Evolutionary conservation across 2,113 vertebrate genomes (phyloP), one percentile per base, ranked within the genome.

Genomic region (Channa argus): DNA sequence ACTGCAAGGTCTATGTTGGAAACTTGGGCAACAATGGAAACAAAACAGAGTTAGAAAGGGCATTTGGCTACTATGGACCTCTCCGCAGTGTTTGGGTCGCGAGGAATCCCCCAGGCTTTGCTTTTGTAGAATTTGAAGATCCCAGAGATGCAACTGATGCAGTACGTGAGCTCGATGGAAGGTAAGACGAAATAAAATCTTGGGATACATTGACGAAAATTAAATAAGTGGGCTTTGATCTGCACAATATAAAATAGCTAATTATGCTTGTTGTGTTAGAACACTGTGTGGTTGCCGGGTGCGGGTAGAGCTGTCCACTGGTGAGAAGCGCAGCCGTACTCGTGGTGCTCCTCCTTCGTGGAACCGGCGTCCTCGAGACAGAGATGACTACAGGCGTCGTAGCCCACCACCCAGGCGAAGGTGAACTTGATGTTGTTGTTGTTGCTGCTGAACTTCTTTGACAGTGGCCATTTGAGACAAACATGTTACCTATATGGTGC

Each of bases 11-110:
- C 82, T 99, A 99, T 2, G 98, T 99, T 72, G 98, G 98, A 75
- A 99, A 99, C 89, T 94, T 99, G 86, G 98, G 98, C 34, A 99
- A 98, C 83, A 99, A 98, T 95, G 98, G 98, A 71, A 99, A 99
- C 93, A 99, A 99, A 87, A 98, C 98, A 0, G 98, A 99, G 82
- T 70, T 99, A 83, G 98, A 99, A 79, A 88, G 97, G 64, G 93
- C 98, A 2, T 99, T 99, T 74, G 97, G 98, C 79, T 99, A 99
- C 88, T 99, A 99, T 7, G 98, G 98, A 60, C 98, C 98, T 2
- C 95, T 99, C 59, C 95, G 98, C 24, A 99, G 97, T 14, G 98
- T 99, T 2, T 99, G 98, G 98, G 98, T 99, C 88, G 98, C 98
- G 0, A 94, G 98, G 65, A 99, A 98, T 84, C 98, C 98, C 63